These are phyloP conservation scores for Microcebus murinus DNA, from an alignment of 2,113 vertebrate genomes.

Conservation along the genomic window DNA sequence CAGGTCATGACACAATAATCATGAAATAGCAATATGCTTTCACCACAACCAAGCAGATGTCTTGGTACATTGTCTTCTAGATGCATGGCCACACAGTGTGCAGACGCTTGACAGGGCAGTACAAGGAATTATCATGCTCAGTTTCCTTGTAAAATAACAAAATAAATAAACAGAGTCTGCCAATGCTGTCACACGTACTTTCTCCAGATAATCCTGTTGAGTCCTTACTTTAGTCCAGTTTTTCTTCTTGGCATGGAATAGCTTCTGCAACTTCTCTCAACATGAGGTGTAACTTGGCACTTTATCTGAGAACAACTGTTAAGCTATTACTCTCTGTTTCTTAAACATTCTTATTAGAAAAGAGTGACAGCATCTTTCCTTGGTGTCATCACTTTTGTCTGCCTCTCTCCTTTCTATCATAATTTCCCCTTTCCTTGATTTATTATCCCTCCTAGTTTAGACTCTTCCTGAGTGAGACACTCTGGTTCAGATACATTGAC, in stretches of 20 bases:
- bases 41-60: background rate
- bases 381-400: background rate
- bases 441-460: background rate
- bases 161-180: background rate
- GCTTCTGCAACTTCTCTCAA: background rate
- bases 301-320: background rate
- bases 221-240: background rate
- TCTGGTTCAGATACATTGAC: background rate
- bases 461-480: background rate
- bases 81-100: background rate
- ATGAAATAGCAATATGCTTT: background rate
- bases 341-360: background rate
- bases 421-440: background rate
- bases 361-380: background rate
- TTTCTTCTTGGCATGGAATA: background rate
- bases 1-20: background rate
- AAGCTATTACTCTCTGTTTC: background rate
- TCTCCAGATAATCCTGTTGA: background rate
- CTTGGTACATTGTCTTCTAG: background rate
- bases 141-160: background rate
- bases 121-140: background rate
- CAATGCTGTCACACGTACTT: background rate
- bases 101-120: background rate
- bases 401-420: background rate
- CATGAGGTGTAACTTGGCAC: background rate